Base-by-base conservation (phyloP, 1,140 invertebrate species). In the Trachymyrmex cornetzi region DNA sequence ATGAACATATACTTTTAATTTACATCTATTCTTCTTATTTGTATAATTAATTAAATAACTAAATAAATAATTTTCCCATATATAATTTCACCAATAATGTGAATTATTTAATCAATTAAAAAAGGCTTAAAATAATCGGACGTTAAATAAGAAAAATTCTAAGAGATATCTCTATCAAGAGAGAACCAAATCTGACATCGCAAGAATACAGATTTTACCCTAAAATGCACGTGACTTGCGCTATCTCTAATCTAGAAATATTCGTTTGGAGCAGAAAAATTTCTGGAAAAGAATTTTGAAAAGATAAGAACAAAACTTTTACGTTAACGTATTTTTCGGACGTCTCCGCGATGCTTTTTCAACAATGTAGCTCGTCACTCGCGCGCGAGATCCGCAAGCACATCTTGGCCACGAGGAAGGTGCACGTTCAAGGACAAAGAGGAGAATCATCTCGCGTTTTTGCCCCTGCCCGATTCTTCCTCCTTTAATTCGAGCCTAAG, bases 401-500 rank as follows among this genome's bases (percentile, higher is more conserved):
- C n/a, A 84, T 75, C 30, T 84, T 59, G 69, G 27, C 66, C 24
- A 55, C 38, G 55, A 84, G 2, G 14, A 82, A 74, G 16, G 1
- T 48, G 48, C 48, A 69, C 69, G 44, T 84, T 84, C 80, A 75
- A 84, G 38, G 44, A 38, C 53, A 30, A 80, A 14, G 77, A 2
- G n/a, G 5, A 16, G 16, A 63, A 5, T 34, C 16, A 9, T 4
- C 38, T 82, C 38, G 34, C 55, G 19, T 48, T 63, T 61, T 24
- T 16, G 16, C 2, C 3, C 53, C 57, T n/a, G 1, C 6, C 3
- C 0, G 14, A 38, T 30, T 64, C 12, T 2, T 30, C 11, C 30
- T 34, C 7, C 14, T 30, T 75, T 44, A 22, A 16, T 24, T n/a
- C n/a, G 3, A 48, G 5, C 3, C 11, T 80, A 71, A 71, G 14